Conservation (phyloP, 1,140 invertebrate species). For the Dinothrombium tinctorium region DNA sequence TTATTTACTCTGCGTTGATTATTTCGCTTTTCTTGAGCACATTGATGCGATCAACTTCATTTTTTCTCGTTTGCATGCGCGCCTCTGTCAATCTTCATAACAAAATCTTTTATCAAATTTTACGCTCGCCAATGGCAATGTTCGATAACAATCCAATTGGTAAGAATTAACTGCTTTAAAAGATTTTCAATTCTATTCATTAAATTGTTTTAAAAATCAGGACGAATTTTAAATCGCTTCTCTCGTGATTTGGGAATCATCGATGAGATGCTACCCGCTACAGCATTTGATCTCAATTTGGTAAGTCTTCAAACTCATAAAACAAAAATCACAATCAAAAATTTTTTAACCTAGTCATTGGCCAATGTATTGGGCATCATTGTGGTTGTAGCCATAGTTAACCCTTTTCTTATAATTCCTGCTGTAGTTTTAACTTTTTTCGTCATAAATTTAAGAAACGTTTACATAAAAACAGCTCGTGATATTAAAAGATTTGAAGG, state of each 20-base stretch:
- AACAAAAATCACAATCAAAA: conserved; percentile 41
- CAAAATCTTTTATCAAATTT: conserved; percentile 50
- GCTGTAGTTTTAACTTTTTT: not conserved
- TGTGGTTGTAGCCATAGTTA: not conserved
- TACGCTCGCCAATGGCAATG: conserved; percentile 55
- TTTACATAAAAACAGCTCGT: not conserved
- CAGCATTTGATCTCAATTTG: conserved; percentile 40
- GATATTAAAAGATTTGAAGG: not conserved
- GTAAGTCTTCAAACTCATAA: no score
- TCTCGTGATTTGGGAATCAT: conserved; percentile 13
- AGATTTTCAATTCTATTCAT: conserved; percentile 24
- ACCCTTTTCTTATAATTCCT: not conserved
- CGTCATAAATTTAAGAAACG: not conserved
- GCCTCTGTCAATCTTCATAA: conserved; percentile 57
- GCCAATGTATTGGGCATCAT: not conserved
- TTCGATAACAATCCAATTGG: conserved; percentile 60
- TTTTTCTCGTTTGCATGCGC: conserved; percentile 48
- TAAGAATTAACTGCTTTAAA: not conserved
- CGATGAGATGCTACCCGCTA: conserved; percentile 33
- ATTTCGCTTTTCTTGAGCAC: conserved; percentile 20
- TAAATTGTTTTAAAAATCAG: conserved; percentile 3
- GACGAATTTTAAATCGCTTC: conserved; percentile 16
- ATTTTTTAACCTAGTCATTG: conserved; percentile 19
- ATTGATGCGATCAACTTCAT: conserved; percentile 33
- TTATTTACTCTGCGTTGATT: conserved; percentile 20